Percentiles rank a stretch among this genome's conserved stretches.
phyloP scores from a whole-genome alignment of 2,113 vertebrate genomes.

The Corythoichthys haematopterus region DNA sequence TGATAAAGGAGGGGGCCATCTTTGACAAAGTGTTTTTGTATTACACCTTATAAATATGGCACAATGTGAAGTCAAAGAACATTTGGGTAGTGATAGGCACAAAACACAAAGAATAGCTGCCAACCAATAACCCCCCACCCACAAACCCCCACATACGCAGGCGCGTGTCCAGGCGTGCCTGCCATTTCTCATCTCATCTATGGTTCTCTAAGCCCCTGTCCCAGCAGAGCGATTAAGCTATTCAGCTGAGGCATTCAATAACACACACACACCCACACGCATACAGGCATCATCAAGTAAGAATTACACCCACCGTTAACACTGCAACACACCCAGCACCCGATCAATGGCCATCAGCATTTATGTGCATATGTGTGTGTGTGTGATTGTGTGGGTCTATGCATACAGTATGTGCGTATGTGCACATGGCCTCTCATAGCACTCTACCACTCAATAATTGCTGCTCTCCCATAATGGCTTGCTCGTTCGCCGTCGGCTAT shows the following conservation, averaged over 20 bases:
- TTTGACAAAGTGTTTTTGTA: background rate
- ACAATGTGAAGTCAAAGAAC: background rate
- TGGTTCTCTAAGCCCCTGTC: slow-evolving; percentile 51
- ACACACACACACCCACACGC: slow-evolving; percentile 31
- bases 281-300: slow-evolving; percentile 59
- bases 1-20: background rate
- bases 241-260: slow-evolving; percentile 67
- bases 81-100: background rate
- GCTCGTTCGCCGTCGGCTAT: slow-evolving; percentile 51
- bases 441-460: slow-evolving; percentile 54
- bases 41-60: background rate
- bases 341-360: slow-evolving; percentile 56
- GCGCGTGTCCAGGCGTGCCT: slow-evolving; percentile 16
- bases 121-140: slow-evolving; percentile 30
- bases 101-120: background rate
- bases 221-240: slow-evolving; percentile 58
- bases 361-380: slow-evolving; percentile 8
- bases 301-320: slow-evolving; percentile 68
- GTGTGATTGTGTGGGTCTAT: slow-evolving; percentile 7
- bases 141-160: background rate
- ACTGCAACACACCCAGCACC: slow-evolving; percentile 48
- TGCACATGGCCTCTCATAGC: slow-evolving; percentile 43
- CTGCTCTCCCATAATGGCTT: slow-evolving; percentile 59
- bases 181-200: slow-evolving; percentile 54
- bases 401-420: slow-evolving; percentile 7